Base-by-base conservation (phyloP, 2,888 invertebrate species). In the Torymus aiolomorphi region DNA sequence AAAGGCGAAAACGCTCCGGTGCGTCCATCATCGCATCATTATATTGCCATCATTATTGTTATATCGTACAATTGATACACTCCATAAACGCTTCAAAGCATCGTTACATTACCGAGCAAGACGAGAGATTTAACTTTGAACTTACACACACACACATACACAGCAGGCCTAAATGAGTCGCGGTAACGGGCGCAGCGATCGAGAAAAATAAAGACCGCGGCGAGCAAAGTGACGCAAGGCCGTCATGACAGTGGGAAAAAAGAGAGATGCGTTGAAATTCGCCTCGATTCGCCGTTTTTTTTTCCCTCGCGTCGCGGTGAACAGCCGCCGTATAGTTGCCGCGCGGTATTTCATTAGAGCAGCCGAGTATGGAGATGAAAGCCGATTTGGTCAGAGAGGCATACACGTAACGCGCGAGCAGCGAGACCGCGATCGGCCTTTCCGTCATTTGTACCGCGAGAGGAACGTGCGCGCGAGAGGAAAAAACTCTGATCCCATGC, bases 321-420 rank as follows among this genome's bases (percentile, higher is more conserved):
- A 20, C 20, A 20, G 20, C 20, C 20, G 2, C 20, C 20, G n/a
- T n/a, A 20, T 20, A 20, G 20, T 20, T 20, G 14, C 59, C 71
- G 61, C 13, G n/a, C 16, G 61, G 61, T 24, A 61, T 72, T 72
- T 59, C 61, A 61, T 72, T 72, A 51, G 20, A 72, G 71, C 61
- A 0, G 14, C 71, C 71, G 49, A 61, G 59, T 51, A 72, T 61
- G 61, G 71, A 72, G 61, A 72, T 61, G 71, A 72, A 72, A 72
- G 71, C 71, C 61, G 61, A 72, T 72, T 72, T 72, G 71, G 71
- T 16, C 42, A 42, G 8, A 8, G 1, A 42, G 8, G 8, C 42
- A 42, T 42, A 42, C 8, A 42, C 42, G 42, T 42, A 42, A 42
- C 8, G 8, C 42, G 31, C 4, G 56, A 56, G 56, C 14, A n/a